Percentiles rank a stretch among this genome's conserved stretches.
phyloP scores from a whole-genome alignment of 2,113 vertebrate genomes.

The Petaurus breviceps region DNA sequence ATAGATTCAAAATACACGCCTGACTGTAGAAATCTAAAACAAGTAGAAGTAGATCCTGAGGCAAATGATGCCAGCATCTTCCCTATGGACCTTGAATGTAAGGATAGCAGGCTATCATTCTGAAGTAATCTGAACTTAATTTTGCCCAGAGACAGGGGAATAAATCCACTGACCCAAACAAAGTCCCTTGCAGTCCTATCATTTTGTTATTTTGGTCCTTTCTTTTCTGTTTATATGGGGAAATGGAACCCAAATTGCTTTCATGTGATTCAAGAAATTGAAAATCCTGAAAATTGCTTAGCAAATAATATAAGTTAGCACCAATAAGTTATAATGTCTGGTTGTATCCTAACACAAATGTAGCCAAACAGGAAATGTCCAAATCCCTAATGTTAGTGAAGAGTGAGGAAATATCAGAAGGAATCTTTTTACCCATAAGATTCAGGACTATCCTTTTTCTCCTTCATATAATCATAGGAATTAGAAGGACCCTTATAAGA shows the following conservation, averaged over 20 bases:
- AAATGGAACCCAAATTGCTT: neutral
- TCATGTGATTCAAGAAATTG: neutral
- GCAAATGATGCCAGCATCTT: neutral
- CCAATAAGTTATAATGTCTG: neutral
- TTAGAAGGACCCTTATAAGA: neutral
- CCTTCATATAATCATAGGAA: neutral
- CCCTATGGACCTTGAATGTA: neutral
- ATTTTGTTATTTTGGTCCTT: slow-evolving; percentile 3
- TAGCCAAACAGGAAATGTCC: neutral
- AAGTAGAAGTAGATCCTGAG: neutral
- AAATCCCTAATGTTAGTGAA: neutral
- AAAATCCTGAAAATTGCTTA: neutral
- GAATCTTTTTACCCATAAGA: neutral
- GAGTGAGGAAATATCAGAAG: neutral
- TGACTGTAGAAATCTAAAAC: neutral
- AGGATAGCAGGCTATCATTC: neutral
- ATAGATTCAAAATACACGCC: too few species aligned
- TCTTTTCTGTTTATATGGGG: slow-evolving; percentile 1
- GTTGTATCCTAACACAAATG: neutral
- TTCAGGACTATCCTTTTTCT: slow-evolving; percentile 1
- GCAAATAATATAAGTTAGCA: neutral
- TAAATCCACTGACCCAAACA: neutral
- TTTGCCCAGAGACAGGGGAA: neutral
- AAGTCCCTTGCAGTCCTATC: neutral
- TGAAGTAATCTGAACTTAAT: neutral